Conservation (phyloP, 2,113 vertebrate species). For the Pagrus major region DNA sequence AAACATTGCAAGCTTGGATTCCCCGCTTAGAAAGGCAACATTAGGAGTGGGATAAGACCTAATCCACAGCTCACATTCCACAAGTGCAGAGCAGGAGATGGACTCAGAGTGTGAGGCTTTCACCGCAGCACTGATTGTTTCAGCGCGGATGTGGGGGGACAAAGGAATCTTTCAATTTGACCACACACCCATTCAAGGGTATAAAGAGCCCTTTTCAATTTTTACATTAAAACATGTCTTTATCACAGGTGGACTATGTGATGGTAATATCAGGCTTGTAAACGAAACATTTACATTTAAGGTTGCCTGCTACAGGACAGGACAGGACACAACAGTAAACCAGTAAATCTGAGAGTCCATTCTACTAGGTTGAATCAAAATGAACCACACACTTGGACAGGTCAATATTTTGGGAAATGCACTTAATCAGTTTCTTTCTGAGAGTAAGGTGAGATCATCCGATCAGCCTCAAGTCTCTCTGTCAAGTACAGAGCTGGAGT, state of each 20-base stretch:
- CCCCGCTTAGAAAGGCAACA: slow-evolving; percentile 68
- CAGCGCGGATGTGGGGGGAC: slow-evolving; percentile 12
- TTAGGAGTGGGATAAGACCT: slow-evolving; percentile 69
- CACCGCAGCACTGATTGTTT: slow-evolving; percentile 36
- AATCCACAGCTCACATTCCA: slow-evolving; percentile 86
- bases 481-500: too few species aligned
- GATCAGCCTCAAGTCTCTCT: too few species aligned
- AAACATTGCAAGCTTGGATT: slow-evolving; percentile 68
- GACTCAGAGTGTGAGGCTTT: slow-evolving; percentile 33
- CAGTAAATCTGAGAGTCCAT: background rate
- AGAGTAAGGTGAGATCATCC: too few species aligned
- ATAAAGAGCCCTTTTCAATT: background rate
- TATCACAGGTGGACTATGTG: background rate
- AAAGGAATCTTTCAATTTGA: slow-evolving; percentile 52
- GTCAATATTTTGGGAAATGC: background rate
- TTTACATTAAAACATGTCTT: background rate
- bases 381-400: background rate
- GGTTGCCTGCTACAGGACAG: background rate
- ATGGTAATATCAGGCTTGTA: background rate
- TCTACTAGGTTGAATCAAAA: background rate
- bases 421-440: too few species aligned
- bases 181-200: slow-evolving; percentile 40
- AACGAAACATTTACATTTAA: background rate
- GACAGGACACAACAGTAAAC: background rate
- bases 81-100: slow-evolving; percentile 76